phyloP scores from a whole-genome alignment of 2,888 invertebrate genomes.

The Bugula neritina region DNA sequence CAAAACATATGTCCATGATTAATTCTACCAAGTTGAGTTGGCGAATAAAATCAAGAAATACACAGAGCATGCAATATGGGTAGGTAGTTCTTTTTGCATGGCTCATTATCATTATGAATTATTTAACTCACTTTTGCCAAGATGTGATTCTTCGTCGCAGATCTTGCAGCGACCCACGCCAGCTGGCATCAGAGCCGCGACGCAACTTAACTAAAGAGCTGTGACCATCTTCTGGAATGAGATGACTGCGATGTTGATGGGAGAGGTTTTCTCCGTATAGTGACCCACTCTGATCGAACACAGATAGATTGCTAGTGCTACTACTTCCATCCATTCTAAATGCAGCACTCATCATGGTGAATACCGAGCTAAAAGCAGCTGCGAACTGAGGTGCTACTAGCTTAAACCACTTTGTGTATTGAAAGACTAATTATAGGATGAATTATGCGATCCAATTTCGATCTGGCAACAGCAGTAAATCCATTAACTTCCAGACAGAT shows the following conservation, averaged over 20 bases:
- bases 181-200: constrained; percentile 13
- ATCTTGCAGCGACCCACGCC: constrained; percentile 17
- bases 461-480: background rate
- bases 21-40: too few species aligned
- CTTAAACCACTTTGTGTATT: too few species aligned
- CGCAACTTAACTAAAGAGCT: background rate
- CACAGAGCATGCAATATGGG: too few species aligned
- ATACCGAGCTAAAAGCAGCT: background rate
- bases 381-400: too few species aligned
- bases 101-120: too few species aligned
- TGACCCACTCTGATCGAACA: background rate
- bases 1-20: too few species aligned
- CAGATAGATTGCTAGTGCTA: background rate
- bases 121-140: constrained; percentile 20
- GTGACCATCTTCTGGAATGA: background rate
- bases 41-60: too few species aligned
- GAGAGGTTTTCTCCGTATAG: background rate
- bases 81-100: too few species aligned
- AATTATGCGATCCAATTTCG: background rate
- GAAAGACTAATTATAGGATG: background rate
- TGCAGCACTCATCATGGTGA: background rate
- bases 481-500: background rate
- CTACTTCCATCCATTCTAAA: background rate
- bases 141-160: background rate
- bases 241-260: background rate